phyloP scores from a whole-genome alignment of 2,888 invertebrate species.

The Rhamphomyia laevipes region DNA sequence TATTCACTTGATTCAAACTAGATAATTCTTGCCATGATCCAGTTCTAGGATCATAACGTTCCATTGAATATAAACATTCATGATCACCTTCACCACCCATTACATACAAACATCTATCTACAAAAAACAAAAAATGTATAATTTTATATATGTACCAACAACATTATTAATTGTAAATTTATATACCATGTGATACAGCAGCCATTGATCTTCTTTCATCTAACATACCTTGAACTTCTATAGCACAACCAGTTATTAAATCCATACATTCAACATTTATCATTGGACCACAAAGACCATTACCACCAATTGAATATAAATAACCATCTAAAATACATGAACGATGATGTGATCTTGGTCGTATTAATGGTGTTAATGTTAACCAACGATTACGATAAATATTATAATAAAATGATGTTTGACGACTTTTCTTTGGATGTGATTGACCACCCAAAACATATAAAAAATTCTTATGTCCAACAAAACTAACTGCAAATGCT shows the following conservation, averaged over 20 bases:
- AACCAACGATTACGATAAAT: constrained; percentile 24
- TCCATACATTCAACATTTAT: constrained; percentile 22
- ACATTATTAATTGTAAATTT: not conserved
- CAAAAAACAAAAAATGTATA: constrained; percentile 1
- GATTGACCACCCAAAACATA: constrained; percentile 23
- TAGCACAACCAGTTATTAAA: constrained; percentile 19
- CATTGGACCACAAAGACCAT: constrained; percentile 19
- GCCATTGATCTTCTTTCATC: constrained; percentile 26
- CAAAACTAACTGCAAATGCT: constrained; percentile 23
- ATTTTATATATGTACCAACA: not conserved
- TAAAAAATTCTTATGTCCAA: constrained; percentile 20
- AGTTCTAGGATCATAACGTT: constrained; percentile 23
- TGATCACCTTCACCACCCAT: constrained; percentile 27
- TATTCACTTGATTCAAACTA: constrained; percentile 22
- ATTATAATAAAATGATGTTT: constrained; percentile 23
- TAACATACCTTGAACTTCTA: constrained; percentile 21
- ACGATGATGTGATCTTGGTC: constrained; percentile 24
- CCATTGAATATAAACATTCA: constrained; percentile 22
- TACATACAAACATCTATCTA: constrained; percentile 22
- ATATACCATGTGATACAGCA: constrained; percentile 20
- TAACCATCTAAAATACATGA: constrained; percentile 21
- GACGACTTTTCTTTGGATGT: constrained; percentile 19
- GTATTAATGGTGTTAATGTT: constrained; percentile 17
- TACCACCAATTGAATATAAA: constrained; percentile 24
- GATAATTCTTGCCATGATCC: constrained; percentile 22